These are phyloP conservation scores for Notolepis coatsorum DNA, from an alignment of 2,797 vertebrate species.

Conservation along the genomic window DNA sequence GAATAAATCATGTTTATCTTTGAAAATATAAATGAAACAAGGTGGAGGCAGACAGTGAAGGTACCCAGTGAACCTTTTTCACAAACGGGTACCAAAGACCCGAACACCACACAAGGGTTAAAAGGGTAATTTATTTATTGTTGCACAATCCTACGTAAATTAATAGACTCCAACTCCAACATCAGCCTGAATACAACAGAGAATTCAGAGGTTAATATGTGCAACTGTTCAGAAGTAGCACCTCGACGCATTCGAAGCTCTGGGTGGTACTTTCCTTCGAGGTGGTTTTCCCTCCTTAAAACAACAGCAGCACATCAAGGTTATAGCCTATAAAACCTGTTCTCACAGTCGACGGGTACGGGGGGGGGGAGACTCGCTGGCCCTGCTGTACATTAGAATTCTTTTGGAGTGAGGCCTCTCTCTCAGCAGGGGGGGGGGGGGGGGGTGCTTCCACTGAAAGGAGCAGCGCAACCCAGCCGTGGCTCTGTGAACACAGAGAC, in stretches of 20 bases:
- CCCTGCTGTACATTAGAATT: slow-evolving; percentile 60
- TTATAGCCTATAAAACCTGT: slow-evolving; percentile 34
- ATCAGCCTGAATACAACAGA: background rate
- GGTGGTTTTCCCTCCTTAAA: slow-evolving; percentile 21
- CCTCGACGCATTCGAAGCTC: slow-evolving; percentile 19
- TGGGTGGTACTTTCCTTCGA: slow-evolving; percentile 24
- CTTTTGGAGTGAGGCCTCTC: slow-evolving; percentile 67
- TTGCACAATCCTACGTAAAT: no score
- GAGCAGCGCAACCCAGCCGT: slow-evolving; percentile 47
- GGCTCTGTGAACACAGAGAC: slow-evolving; percentile 43
- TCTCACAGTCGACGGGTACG: slow-evolving; percentile 59
- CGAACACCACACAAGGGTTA: no score
- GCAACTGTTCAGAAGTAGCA: background rate
- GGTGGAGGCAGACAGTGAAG: no score
- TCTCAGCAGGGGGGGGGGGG: slow-evolving; percentile 75
- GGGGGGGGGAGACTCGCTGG: slow-evolving; percentile 24
- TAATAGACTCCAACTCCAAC: no score
- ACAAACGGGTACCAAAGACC: no score
- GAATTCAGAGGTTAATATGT: slow-evolving; percentile 37
- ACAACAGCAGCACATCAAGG: slow-evolving; percentile 15
- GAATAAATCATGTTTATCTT: no score
- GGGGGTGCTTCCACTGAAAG: slow-evolving; percentile 72
- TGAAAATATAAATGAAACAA: no score
- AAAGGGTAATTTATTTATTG: no score
- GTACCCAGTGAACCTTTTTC: no score